Base-by-base conservation (phyloP, 2,113 vertebrate species). In the Cyanocitta stelleri region DNA sequence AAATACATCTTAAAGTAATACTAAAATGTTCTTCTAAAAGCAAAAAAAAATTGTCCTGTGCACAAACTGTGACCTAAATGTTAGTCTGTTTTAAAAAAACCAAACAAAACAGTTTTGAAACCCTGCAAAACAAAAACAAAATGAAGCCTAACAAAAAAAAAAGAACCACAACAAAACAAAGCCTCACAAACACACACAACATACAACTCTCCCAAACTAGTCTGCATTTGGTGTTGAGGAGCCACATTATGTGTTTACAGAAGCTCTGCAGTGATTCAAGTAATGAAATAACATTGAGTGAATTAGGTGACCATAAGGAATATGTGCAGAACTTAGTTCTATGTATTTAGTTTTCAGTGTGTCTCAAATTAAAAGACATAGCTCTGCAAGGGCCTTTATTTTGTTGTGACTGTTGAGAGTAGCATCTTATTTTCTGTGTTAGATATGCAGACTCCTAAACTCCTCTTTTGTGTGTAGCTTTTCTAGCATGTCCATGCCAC, bases 181-280 rank as follows among this genome's bases (percentile, higher is more conserved):
- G 39, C 13, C 27, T 13, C n/a, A 10, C 21, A 33, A 73, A 44
- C 35, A 23, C 3, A 44, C 7, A 18, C 9, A 32, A 33, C 13
- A 9, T 26, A 19, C 7, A 55, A 2, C 3, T 15, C 13, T 30
- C 8, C 9, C 3, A 35, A 56, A 29, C 10, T 35, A 51, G 20
- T 63, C 14, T 18, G 13, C 3, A 1, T 67, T 48, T 77, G 48
- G 11, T 85, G 24, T 56, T 87, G 51, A 71, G 32, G 43, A 59
- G 30, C 19, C 13, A 3, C 5, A 0, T 64, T 68, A 17, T 1
- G 0, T 41, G 9, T 27, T 14, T 78, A 37, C 3, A 2, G 43
- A 95, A 82, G 18, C 35, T 85, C 20, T 77, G 3, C 14, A 55
- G 33, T 68, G 32, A 54, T 75, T 85, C 24, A 69, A 29, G 24